Evolutionary conservation across 2,888 invertebrate species (phyloP).

Genomic region (Crocallis elinguaria): DNA sequence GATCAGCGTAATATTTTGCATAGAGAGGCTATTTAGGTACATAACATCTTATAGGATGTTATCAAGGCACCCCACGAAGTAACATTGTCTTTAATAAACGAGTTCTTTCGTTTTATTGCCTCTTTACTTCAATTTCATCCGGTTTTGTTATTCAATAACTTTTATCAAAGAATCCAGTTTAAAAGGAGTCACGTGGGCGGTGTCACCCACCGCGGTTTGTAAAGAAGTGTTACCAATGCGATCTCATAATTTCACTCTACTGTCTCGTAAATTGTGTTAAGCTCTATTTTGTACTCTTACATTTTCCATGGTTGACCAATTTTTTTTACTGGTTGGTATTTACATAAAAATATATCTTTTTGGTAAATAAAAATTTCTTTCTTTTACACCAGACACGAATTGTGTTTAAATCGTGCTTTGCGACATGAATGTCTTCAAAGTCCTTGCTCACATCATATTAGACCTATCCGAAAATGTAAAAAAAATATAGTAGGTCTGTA

Average conservation of each 20-base stretch:
- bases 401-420: no score
- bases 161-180: conserved; percentile 22
- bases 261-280: conserved; percentile 32
- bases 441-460: no score
- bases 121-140: not conserved
- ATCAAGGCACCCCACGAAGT: no score
- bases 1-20: no score
- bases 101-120: conserved; percentile 10
- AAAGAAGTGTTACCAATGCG: conserved; percentile 12
- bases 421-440: no score
- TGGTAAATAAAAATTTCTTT: no score
- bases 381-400: no score
- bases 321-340: not conserved
- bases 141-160: conserved; percentile 24
- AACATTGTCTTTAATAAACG: not conserved
- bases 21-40: no score
- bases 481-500: not conserved
- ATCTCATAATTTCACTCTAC: conserved; percentile 29
- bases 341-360: no score
- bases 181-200: conserved; percentile 26
- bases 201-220: conserved; percentile 27
- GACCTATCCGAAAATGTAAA: not conserved
- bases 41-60: not conserved
- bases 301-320: no score
- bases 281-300: conserved; percentile 17